These are phyloP conservation scores for Zeuzera pyrina DNA, from an alignment of 2,888 invertebrate species.

Conservation along the genomic window DNA sequence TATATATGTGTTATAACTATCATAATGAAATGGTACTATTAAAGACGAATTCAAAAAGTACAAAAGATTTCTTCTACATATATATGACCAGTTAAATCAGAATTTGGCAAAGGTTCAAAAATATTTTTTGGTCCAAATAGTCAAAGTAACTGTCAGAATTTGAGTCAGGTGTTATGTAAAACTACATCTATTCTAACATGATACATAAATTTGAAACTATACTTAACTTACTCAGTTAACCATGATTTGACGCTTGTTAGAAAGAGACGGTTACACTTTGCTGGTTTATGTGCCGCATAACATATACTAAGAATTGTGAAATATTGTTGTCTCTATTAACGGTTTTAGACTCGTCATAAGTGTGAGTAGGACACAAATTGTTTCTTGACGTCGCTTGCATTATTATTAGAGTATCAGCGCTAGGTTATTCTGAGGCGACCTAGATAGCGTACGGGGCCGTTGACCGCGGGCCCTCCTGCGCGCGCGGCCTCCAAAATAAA, in stretches of 20 bases:
- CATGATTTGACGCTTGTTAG: conserved; percentile 27
- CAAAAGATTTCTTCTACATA: no score
- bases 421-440: conserved; percentile 73
- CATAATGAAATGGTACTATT: no score
- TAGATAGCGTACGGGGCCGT: conserved; percentile 68
- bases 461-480: conserved; percentile 70
- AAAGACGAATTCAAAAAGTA: no score
- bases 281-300: conserved; percentile 35
- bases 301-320: conserved; percentile 43
- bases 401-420: conserved; percentile 70
- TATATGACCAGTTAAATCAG: no score
- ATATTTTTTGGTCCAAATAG: conserved; percentile 16
- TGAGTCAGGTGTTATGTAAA: conserved; percentile 34
- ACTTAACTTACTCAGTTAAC: conserved; percentile 27
- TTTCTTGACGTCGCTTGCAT: conserved; percentile 56
- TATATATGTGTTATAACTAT: no score
- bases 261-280: conserved; percentile 50
- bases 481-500: conserved; percentile 70
- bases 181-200: conserved; percentile 17
- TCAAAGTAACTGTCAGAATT: conserved; percentile 18
- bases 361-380: conserved; percentile 54
- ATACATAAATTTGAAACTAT: conserved; percentile 24
- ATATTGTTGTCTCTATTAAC: conserved; percentile 44
- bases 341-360: conserved; percentile 33
- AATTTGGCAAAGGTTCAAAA: conserved; percentile 18